Base-by-base conservation (phyloP, 2,113 vertebrate genomes). In the Felis chaus region DNA sequence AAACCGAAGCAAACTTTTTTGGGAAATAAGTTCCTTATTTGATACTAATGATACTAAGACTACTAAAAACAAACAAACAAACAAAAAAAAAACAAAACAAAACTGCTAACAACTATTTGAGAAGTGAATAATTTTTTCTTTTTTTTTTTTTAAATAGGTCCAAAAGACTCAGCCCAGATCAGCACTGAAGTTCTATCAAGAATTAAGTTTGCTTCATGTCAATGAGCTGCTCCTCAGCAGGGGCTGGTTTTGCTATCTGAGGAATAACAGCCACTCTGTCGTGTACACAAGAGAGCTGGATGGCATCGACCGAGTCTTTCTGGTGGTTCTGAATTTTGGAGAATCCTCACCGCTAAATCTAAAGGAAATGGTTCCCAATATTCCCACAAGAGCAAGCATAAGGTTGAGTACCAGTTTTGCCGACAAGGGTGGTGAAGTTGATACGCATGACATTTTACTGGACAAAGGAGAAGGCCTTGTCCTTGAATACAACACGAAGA, bases 311-410 rank as follows among this genome's bases (percentile, higher is more conserved):
- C 98, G 31, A 94, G 99, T 98, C 74, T 99, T 99, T 91, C 99
- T 99, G 45, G 97, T 99, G 92, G 98, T 99, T 96, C 99, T 99
- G 78, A 99, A 99, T 98, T 99, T 99, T 10, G 99, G 99, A 88
- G 93, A 98, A 19, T 63, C 98, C 19, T 96, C 98, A 0, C 10
- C 5, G 36, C 97, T 98, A 27, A 99, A 99, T 97, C 98, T 99
- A 83, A 86, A 94, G 83, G 98, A 98, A n/a, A 18, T 97, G 14
- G 63, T 99, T 88, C 93, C 65, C 1, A 98, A 98, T 92, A 97
- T 99, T 55, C 99, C 99, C 1, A 91, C 98, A 4, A 33, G 98
- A 98, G 95, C 99, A 48, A 91, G 19, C 45, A 36, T 99, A 97
- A 98, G 97, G 53, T 97, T 99, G 96, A 99, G 99, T 97, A 99